Base-by-base conservation (phyloP, 2,113 vertebrate species). In the Pardalotus punctatus region DNA sequence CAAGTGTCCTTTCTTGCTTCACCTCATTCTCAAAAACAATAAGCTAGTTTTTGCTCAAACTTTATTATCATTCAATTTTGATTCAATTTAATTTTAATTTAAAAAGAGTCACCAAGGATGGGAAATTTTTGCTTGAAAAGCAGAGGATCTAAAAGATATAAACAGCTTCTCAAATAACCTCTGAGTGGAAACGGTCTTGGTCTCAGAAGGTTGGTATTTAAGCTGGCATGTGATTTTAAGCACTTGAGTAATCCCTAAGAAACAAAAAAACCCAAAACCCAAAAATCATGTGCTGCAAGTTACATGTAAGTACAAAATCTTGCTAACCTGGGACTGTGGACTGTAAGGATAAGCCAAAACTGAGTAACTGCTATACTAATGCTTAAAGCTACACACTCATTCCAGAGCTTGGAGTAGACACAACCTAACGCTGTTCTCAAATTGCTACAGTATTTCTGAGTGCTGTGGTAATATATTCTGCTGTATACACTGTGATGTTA, bases 201-300 rank as follows among this genome's bases (percentile, higher is more conserved):
- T 58, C 76, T 88, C 67, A 58, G 51, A 71, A 78, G 65, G 56
- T 21, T 78, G 71, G 79, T 86, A 94, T 88, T 95, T 88, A 94
- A 92, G 53, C 71, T 81, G 51, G 76, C 85, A 90, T 60, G 51
- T 88, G 85, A 95, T 86, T 94, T 94, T 83, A 96, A 88, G 62
- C 62, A 54, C 47, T 70, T 86, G 29, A 94, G 50, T 91, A 93
- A 82, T 83, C 87, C 33, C 51, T 70, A 88, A 76, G 74, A 90
- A 85, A 61, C 7, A 47, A 92, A 14, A 21, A 33, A 35, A 8
- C n/a, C n/a, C n/a, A 54, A 58, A 38, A 83, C 38, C 38, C 5
- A 51, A 60, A 88, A 82, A 23, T 48, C 51, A 53, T 11, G 35
- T 67, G 47, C 71, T 83, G n/a, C 11, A 70, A 64, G 43, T 88